Conservation (phyloP, 2,113 vertebrate species). For the Silurus glanis region DNA sequence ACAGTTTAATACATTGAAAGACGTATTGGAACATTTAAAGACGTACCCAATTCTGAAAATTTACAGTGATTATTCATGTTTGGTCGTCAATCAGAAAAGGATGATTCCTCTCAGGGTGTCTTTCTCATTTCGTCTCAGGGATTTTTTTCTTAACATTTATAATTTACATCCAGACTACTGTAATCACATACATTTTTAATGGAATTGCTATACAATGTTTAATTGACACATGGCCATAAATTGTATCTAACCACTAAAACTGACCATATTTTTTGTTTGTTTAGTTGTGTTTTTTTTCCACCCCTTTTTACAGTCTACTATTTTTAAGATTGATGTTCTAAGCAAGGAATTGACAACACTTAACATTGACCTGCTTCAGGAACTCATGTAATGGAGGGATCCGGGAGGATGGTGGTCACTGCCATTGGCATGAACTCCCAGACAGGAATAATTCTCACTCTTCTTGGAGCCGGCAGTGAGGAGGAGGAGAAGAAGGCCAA, state of each 20-base stretch:
- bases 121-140: background rate
- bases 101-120: background rate
- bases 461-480: constrained; percentile 83
- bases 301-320: background rate
- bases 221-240: background rate
- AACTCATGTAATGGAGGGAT: constrained; percentile 98
- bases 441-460: constrained; percentile 95
- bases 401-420: constrained; percentile 89
- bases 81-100: background rate
- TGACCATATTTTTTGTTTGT: background rate
- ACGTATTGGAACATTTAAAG: background rate
- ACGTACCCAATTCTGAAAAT: background rate
- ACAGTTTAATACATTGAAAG: background rate
- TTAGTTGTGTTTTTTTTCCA: background rate
- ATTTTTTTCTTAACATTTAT: background rate
- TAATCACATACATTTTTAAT: background rate
- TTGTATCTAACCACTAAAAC: background rate
- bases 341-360: background rate
- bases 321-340: background rate
- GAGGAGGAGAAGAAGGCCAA: constrained; percentile 91
- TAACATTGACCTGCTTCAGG: constrained; percentile 66
- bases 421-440: constrained; percentile 95
- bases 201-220: background rate
- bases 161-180: background rate
- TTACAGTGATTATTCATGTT: background rate